Conservation (phyloP, 2,797 vertebrate species). For the Acanthurus lineatus region DNA sequence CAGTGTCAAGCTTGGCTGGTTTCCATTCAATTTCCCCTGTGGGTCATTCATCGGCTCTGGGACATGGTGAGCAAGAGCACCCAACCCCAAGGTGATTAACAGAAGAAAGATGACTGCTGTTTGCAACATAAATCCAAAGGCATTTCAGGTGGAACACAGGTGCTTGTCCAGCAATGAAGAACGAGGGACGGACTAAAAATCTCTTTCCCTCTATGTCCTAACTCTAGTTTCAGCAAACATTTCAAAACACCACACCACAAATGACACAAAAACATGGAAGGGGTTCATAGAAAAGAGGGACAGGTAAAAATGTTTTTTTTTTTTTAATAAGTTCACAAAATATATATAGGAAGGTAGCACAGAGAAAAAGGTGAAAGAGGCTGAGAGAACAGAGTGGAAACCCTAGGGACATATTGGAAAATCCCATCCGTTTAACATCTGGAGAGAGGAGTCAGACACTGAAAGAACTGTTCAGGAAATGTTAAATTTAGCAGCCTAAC, state of each 20-base stretch:
- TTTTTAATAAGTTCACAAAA: conserved; percentile 5
- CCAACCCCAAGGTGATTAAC: conserved; percentile 83
- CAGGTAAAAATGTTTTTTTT: conserved; percentile 3
- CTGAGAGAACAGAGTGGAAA: conserved; percentile 56
- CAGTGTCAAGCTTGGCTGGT: conserved; percentile 79
- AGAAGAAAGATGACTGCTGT: conserved; percentile 82
- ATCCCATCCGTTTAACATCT: conserved; percentile 82
- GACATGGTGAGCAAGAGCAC: conserved; percentile 66
- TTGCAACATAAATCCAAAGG: conserved; percentile 83
- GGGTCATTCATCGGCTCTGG: conserved; percentile 82
- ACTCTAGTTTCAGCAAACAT: conserved; percentile 19
- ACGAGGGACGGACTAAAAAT: conserved; percentile 79
- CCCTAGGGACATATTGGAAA: conserved; percentile 68
- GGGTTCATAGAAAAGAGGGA: not conserved
- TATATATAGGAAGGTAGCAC: not conserved
- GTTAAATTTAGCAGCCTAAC: conserved; percentile 55
- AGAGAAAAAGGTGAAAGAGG: conserved; percentile 38
- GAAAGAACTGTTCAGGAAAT: conserved; percentile 62
- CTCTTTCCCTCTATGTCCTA: conserved; percentile 36
- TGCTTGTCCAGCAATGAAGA: conserved; percentile 83
- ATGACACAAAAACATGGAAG: not conserved
- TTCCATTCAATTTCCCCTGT: conserved; percentile 84
- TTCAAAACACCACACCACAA: conserved; percentile 23
- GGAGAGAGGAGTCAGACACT: conserved; percentile 60
- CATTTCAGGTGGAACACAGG: conserved; percentile 80